Base-by-base conservation (phyloP, 2,797 vertebrate genomes). In the Myripristis jacobus region DNA sequence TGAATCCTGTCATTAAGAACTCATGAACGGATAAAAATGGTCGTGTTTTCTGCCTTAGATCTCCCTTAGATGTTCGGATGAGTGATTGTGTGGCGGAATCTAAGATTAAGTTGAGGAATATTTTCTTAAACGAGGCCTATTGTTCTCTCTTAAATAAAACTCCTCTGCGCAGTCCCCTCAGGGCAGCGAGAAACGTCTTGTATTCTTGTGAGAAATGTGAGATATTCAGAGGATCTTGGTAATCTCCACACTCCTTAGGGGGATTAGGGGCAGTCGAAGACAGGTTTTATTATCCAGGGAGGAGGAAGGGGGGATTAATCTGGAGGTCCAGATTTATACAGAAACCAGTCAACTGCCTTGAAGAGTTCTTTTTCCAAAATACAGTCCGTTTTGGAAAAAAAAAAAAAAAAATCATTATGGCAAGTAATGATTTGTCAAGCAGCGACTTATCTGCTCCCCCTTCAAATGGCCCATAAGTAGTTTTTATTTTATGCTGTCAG, bases 221-320 rank as follows among this genome's bases (percentile, higher is more conserved):
- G 78, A 79, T 85, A 80, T 82, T 79, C 75, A 60, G 81, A 82
- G 84, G 82, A 89, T 91, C 67, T 77, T 21, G 46, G 77, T 91
- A 91, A 91, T 91, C 89, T 91, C 80, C 66, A 73, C 72, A 80
- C 80, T 89, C 84, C 75, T 86, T 73, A 68, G 47, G 18, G 68
- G 84, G 91, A 92, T 93, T 92, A 92, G 79, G 87, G 90, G 27
- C 87, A 86, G 80, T 68, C 34, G 50, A 77, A 88, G 81, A 84
- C 83, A 81, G 87, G 77, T 88, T 90, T 89, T 87, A 85, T 91
- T 77, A 79, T 79, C 70, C 58, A 19, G 43, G 55, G 59, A 56
- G 66, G 58, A 77, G 52, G 73, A 64, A 34, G 69, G 13, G 43
- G 16, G 57, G 62, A 70, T 89, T 91, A 93, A 88, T 84, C 73